Evolutionary conservation across 2,113 vertebrate genomes (phyloP), one percentile per base, ranked within the genome.

Genomic region (Rallus limicola): DNA sequence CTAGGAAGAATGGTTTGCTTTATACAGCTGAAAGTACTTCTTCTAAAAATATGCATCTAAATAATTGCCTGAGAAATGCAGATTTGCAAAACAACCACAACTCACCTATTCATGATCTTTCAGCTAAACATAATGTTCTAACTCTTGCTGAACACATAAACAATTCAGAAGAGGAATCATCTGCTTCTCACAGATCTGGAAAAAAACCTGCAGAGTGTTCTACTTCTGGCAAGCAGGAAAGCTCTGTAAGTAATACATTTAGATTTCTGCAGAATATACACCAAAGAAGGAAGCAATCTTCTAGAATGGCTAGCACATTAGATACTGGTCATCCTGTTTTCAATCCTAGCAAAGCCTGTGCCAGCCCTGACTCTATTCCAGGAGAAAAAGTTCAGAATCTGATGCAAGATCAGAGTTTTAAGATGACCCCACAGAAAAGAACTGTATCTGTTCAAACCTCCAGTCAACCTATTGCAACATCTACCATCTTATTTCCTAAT

Each of bases 11-110:
- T 80, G 86, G 81, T 86, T 96, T 93, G 50, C 93, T 95, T 82
- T 81, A 86, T 83, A 59, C 92, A 74, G 94, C 89, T 81, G 95
- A 97, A 52, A 90, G 90, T 26, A 70, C 90, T 72, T 86, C 90
- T 64, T 83, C 88, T 86, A 98, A 98, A 96, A 95, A 94, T 46
- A 89, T 90, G 2, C 97, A 95, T 93, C 93, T 98, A 89, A 98
- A 97, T 92, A 97, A 97, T 84, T 98, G 98, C 95, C 93, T 97
- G 56, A 94, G 91, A 90, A 98, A 98, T 67, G 81, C 95, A 93
- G 84, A 95, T 91, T 64, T 53, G 16, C 95, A 95, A 28, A 82
- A 96, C 82, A 82, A 75, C 90, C 96, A 93, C 75, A 55, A 64
- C 29, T 79, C 81, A 77, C 93, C 96, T 95, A 80, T 88, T 82